A percentile compares a stretch with the other conserved stretches of the same genome.
phyloP scores from a whole-genome alignment of 2,797 vertebrate species.

The Rhabdomys pumilio region DNA sequence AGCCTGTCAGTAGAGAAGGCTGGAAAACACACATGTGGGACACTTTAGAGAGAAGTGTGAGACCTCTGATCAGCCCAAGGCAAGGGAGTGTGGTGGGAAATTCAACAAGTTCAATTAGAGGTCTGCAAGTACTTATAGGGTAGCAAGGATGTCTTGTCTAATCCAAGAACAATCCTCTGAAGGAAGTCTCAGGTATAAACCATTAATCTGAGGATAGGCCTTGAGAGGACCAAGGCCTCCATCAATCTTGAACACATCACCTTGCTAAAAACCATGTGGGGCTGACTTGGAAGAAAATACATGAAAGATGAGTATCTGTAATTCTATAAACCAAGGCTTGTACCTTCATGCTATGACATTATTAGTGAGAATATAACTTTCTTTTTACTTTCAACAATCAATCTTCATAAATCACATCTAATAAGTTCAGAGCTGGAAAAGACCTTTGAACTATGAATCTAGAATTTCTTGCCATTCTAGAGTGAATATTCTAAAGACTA shows the following conservation, averaged over 20 bases:
- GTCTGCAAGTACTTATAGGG: background rate
- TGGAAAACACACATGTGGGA: background rate
- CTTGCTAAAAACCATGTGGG: background rate
- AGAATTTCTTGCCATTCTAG: background rate
- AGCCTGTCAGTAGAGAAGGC: background rate
- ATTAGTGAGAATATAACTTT: background rate
- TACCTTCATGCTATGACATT: accelerated
- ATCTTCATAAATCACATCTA: background rate
- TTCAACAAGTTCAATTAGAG: background rate
- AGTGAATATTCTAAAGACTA: background rate
- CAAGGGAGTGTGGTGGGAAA: background rate
- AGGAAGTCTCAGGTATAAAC: background rate
- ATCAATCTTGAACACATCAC: background rate
- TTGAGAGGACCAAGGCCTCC: background rate
- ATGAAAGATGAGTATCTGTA: background rate
- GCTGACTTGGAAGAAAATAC: background rate
- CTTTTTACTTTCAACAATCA: background rate
- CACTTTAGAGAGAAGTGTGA: background rate
- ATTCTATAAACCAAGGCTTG: background rate
- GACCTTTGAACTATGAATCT: background rate
- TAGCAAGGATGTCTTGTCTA: background rate
- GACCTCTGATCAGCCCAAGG: background rate
- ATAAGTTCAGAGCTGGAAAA: background rate
- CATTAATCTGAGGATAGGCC: accelerated
- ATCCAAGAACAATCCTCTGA: background rate